Evolutionary conservation across 2,888 invertebrate species (phyloP).

Genomic region (Drosophila flavopinicola): DNA sequence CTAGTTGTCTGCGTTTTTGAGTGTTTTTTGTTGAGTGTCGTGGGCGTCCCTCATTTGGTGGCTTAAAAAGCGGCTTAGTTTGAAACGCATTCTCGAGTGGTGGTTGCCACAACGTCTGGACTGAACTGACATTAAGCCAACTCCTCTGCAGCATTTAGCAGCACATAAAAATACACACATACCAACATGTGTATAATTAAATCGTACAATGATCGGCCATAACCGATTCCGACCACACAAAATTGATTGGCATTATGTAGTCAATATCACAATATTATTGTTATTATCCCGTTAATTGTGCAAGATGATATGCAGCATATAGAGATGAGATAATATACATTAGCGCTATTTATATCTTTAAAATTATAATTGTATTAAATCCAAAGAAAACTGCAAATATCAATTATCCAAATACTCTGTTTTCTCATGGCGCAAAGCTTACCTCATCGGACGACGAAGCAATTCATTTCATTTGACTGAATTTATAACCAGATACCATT

Average conservation of each 20-base stretch:
- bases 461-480: constrained; percentile 6
- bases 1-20: constrained; percentile 11
- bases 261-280: constrained; percentile 35
- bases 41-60: constrained; percentile 55
- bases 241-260: constrained; percentile 41
- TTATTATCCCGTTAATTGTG: constrained; percentile 24
- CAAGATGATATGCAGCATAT: constrained; percentile 19
- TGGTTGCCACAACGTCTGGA: constrained; percentile 62
- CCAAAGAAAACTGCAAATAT: background rate
- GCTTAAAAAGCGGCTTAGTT: constrained; percentile 45
- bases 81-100: constrained; percentile 63
- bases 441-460: background rate
- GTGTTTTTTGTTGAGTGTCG: constrained; percentile 25
- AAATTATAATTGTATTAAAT: constrained; percentile 1
- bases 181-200: constrained; percentile 42
- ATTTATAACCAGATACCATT: constrained; percentile 23
- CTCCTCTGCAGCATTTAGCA: constrained; percentile 82
- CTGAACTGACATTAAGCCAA: constrained; percentile 47
- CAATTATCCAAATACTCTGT: constrained; percentile 1
- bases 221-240: constrained; percentile 36
- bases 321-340: constrained; percentile 14
- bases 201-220: constrained; percentile 17
- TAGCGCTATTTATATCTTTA: background rate
- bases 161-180: constrained; percentile 60
- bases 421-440: background rate